These are phyloP conservation scores for Griposia aprilina DNA, from an alignment of 2,888 invertebrate genomes.

Conservation along the genomic window DNA sequence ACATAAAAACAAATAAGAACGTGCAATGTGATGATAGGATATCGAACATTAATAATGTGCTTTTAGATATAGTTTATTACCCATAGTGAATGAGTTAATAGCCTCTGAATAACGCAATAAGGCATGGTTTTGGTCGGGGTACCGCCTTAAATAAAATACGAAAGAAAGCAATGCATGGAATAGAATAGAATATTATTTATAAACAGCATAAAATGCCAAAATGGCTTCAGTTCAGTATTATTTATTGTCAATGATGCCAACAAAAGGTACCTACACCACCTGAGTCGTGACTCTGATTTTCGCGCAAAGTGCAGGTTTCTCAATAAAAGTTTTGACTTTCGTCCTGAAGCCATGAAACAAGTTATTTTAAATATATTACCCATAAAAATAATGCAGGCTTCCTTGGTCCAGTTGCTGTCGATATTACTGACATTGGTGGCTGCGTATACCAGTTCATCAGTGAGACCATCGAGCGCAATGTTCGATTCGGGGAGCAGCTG, in stretches of 20 bases:
- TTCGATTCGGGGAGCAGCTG: rapidly evolving
- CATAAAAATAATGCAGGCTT: neutral
- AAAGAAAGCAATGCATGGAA: neutral
- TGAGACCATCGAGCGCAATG: neutral
- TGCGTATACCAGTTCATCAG: neutral
- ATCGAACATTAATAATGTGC: too few species aligned
- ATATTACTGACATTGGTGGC: rapidly evolving
- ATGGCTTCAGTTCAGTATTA: too few species aligned
- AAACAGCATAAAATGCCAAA: too few species aligned
- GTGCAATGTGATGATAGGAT: too few species aligned
- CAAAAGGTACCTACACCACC: neutral
- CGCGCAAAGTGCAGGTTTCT: neutral
- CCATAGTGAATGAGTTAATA: too few species aligned
- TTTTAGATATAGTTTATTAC: too few species aligned
- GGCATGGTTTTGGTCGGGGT: too few species aligned
- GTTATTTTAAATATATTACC: slow-evolving; percentile 11
- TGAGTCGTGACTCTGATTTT: neutral
- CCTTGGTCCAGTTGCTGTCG: neutral
- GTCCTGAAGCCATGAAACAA: neutral
- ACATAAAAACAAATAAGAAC: too few species aligned
- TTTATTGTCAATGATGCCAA: too few species aligned
- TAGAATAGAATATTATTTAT: too few species aligned
- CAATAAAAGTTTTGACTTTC: neutral
- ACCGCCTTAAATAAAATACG: too few species aligned
- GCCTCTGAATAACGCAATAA: too few species aligned